A percentile compares a stretch with the other conserved stretches of the same genome.
Evolutionary conservation across 2,113 vertebrate genomes (phyloP).

Genomic region (Pavo muticus): DNA sequence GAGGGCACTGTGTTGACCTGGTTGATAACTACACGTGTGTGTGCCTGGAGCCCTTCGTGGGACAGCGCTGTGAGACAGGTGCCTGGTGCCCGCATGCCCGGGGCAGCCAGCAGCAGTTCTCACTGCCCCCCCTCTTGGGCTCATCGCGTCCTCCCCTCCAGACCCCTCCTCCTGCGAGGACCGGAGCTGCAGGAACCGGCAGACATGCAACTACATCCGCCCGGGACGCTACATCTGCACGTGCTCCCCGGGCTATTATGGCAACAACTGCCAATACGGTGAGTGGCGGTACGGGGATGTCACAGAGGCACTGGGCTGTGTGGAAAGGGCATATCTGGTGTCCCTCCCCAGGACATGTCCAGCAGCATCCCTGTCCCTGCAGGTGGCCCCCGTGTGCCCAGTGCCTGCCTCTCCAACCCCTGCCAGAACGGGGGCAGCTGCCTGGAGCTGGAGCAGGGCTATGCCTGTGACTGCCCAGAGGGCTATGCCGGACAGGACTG

Average conservation of each 20-base stretch:
- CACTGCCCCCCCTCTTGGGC: background rate
- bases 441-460: conserved; percentile 76
- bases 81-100: background rate
- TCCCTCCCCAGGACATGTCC: background rate
- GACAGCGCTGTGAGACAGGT: conserved; percentile 92
- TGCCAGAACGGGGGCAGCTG: conserved; percentile 82
- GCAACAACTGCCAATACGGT: conserved; percentile 85
- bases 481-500: conserved; percentile 88
- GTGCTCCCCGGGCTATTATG: conserved; percentile 81
- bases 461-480: conserved; percentile 85
- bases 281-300: background rate
- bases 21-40: conserved; percentile 86
- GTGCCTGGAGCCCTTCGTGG: conserved; percentile 84
- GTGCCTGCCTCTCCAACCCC: conserved; percentile 72
- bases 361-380: background rate
- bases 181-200: conserved; percentile 72
- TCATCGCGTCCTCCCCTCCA: background rate
- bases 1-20: conserved; percentile 84
- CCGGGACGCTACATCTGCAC: conserved; percentile 80
- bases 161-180: conserved; percentile 69
- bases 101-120: background rate
- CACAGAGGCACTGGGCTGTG: too few species aligned
- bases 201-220: conserved; percentile 76
- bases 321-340: background rate
- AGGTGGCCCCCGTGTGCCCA: conserved; percentile 35